Conservation (phyloP, 2,113 vertebrate species). For the Peromyscus polionotus region DNA sequence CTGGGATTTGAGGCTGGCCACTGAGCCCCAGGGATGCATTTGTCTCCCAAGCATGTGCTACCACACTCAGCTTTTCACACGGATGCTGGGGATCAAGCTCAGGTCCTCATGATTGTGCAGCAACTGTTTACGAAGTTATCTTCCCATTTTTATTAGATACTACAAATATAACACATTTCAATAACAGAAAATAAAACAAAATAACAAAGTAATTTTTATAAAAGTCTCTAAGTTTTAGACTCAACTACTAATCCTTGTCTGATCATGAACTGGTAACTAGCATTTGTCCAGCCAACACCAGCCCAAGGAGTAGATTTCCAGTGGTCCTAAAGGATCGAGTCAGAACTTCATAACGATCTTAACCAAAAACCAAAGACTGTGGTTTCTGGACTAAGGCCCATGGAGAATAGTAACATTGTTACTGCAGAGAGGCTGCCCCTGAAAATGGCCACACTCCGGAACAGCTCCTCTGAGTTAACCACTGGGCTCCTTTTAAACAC, state of each 20-base stretch:
- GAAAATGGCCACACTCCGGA: not conserved
- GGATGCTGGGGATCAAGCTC: not conserved
- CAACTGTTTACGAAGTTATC: not conserved
- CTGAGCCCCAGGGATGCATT: not conserved
- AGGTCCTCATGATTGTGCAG: not conserved
- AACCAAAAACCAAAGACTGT: not conserved
- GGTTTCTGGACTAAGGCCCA: not conserved
- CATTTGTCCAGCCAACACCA: not conserved
- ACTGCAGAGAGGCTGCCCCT: not conserved
- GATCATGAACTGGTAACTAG: not conserved
- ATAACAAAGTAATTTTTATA: slow-evolving; percentile 25
- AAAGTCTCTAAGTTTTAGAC: not conserved
- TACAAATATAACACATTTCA: not conserved
- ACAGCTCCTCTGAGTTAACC: not conserved
- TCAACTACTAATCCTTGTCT: not conserved
- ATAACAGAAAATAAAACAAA: not conserved
- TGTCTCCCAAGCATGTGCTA: not conserved
- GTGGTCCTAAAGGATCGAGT: not conserved
- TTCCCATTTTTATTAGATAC: not conserved
- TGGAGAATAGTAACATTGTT: not conserved
- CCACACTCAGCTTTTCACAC: too few species aligned
- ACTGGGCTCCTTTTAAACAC: not conserved
- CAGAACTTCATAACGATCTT: slow-evolving; percentile 3
- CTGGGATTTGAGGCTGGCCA: not conserved
- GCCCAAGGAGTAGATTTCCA: not conserved